Evolutionary conservation across 2,888 invertebrate species (phyloP).

Genomic region (Cataglyphis livida): DNA sequence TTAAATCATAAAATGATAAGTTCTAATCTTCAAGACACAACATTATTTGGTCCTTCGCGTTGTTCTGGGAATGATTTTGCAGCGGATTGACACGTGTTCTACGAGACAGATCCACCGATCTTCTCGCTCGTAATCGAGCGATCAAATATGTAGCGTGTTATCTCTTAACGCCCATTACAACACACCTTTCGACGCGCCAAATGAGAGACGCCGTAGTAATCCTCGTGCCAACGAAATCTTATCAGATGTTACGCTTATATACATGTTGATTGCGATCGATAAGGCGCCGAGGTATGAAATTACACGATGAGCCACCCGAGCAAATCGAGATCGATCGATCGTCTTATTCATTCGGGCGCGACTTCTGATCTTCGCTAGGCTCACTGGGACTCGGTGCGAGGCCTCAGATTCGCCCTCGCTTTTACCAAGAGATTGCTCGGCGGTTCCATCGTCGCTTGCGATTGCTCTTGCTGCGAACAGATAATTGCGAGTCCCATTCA

Average conservation of each 20-base stretch:
- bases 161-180: constrained; percentile 6
- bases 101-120: constrained; percentile 3
- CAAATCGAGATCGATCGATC: constrained; percentile 48
- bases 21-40: not conserved
- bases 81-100: not conserved
- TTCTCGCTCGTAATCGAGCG: not conserved
- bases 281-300: constrained; percentile 53
- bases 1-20: constrained; percentile 18
- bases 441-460: constrained; percentile 76
- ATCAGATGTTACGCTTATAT: constrained; percentile 63
- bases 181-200: constrained; percentile 29
- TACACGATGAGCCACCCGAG: constrained; percentile 11
- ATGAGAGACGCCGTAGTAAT: constrained; percentile 61
- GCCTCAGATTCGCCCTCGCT: constrained; percentile 83
- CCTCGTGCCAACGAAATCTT: constrained; percentile 56
- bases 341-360: constrained; percentile 32
- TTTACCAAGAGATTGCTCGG: constrained; percentile 81
- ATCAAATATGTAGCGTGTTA: not conserved
- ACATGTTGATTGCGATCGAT: constrained; percentile 56
- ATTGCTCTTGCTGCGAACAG: constrained; percentile 78
- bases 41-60: constrained; percentile 10
- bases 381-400: constrained; percentile 84
- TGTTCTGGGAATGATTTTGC: constrained; percentile 32
- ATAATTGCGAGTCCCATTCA: not conserved
- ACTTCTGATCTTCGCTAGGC: constrained; percentile 43